These are phyloP conservation scores for Pseudochaenichthys georgianus DNA, from an alignment of 2,797 vertebrate species.

Conservation along the genomic window DNA sequence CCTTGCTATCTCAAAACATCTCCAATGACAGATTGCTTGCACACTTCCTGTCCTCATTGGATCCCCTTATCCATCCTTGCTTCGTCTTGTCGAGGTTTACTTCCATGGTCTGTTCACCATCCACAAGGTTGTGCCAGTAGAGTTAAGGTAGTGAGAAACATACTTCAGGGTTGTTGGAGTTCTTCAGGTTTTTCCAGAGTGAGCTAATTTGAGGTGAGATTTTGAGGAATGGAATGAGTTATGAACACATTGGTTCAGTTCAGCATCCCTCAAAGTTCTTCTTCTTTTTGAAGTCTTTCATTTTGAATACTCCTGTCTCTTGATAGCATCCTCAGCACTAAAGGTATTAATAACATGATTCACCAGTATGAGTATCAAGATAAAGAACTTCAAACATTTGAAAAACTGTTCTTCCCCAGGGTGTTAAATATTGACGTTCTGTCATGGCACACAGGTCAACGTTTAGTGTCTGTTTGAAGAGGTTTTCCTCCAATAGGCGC, in stretches of 20 bases:
- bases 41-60: conserved; percentile 63
- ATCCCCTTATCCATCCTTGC: conserved; percentile 29
- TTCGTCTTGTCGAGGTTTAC: conserved; percentile 27
- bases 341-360: conserved; percentile 26
- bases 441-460: too few species aligned
- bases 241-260: conserved; percentile 62
- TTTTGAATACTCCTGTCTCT: conserved; percentile 12
- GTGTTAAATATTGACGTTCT: too few species aligned
- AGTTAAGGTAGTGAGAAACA: conserved; percentile 56
- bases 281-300: conserved; percentile 26
- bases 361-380: conserved; percentile 33
- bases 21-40: conserved; percentile 75
- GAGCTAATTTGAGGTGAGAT: conserved; percentile 81
- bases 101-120: conserved; percentile 48
- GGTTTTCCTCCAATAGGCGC: too few species aligned
- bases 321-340: conserved; percentile 8
- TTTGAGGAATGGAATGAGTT: conserved; percentile 59
- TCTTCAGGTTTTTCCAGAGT: conserved; percentile 55
- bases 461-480: too few species aligned
- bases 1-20: conserved; percentile 73
- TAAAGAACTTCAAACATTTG: conserved; percentile 18
- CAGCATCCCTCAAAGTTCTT: conserved; percentile 23
- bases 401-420: not conserved
- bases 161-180: conserved; percentile 29
- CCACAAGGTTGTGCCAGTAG: conserved; percentile 68